These are phyloP conservation scores for Parauchenoglanis punctatus DNA, from an alignment of 2,797 vertebrate genomes.

Conservation along the genomic window DNA sequence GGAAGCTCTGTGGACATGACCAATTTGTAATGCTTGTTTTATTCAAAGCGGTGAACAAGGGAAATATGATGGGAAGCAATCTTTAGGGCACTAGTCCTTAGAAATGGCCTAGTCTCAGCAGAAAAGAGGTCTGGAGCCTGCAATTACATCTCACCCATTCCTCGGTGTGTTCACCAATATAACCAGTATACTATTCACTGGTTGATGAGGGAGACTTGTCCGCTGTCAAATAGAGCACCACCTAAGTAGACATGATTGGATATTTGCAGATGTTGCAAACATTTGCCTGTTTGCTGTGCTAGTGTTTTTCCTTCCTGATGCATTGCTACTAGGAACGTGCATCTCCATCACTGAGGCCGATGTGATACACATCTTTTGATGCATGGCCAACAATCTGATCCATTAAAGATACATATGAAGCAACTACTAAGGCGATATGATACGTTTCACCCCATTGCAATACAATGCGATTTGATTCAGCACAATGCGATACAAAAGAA, in stretches of 20 bases:
- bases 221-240: slow-evolving; percentile 29
- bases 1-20: slow-evolving; percentile 16
- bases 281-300: neutral
- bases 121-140: neutral
- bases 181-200: slow-evolving; percentile 1
- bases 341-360: too few relatives aligned
- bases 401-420: too few relatives aligned
- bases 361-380: too few relatives aligned
- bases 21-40: slow-evolving; percentile 1
- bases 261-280: too few relatives aligned
- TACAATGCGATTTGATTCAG: too few relatives aligned
- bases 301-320: slow-evolving; percentile 26
- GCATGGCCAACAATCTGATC: too few relatives aligned
- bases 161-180: slow-evolving; percentile 17
- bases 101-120: slow-evolving; percentile 6
- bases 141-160: neutral
- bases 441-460: too few relatives aligned
- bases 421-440: too few relatives aligned
- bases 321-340: neutral
- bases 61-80: neutral
- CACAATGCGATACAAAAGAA: too few relatives aligned
- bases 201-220: slow-evolving; percentile 19
- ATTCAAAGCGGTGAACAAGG: neutral
- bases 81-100: neutral
- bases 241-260: slow-evolving; percentile 40